Base-by-base conservation (phyloP, 2,113 vertebrate species). In the Labeo catla region DNA sequence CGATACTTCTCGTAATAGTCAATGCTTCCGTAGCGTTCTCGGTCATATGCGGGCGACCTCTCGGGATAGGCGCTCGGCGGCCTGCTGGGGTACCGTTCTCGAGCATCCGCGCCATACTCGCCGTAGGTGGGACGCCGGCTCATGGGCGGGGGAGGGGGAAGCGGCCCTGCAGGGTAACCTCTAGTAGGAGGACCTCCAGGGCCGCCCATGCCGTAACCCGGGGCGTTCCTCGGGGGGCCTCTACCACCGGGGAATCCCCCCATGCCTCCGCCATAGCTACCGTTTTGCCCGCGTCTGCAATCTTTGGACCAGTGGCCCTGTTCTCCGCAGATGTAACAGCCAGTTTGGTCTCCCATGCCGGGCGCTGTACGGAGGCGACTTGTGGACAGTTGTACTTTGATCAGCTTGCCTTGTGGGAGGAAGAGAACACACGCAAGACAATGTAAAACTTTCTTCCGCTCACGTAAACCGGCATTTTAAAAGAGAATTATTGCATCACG, bases 261-360 rank as follows among this genome's bases (percentile, higher is more conserved):
- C 90, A 93, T 92, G 85, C 78, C 89, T 1, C 92, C 93, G 15
- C 89, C 84, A 90, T 91, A 86, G 92, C 92, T 92, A 93, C 90
- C 88, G 50, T 93, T 93, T 77, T 97, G 96, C 91, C 96, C 93
- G 86, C 96, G 92, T 1, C 97, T 97, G 90, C 98, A 99, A 93
- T 98, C 96, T 95, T 98, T 98, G 77, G 98, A 99, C 98, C 98
- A 99, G 92, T 99, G 98, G 87, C 98, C 98, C 79, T 97, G 96
- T 93, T 98, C 97, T 88, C 98, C 98, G 86, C 98, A 99, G 92
- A 97, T 96, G 94, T 96, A 99, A 94, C 98, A 99, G 94, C 97
- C 96, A 6, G 96, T 97, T 95, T 97, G 96, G 93, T 96, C 96
- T 95, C 97, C 98, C 98, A 99, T 99, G 93, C 98, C 98, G 0